Evolutionary conservation across 2,113 vertebrate genomes (phyloP), one percentile per base, ranked within the genome.

Genomic region (Campylorhamphus procurvoides): DNA sequence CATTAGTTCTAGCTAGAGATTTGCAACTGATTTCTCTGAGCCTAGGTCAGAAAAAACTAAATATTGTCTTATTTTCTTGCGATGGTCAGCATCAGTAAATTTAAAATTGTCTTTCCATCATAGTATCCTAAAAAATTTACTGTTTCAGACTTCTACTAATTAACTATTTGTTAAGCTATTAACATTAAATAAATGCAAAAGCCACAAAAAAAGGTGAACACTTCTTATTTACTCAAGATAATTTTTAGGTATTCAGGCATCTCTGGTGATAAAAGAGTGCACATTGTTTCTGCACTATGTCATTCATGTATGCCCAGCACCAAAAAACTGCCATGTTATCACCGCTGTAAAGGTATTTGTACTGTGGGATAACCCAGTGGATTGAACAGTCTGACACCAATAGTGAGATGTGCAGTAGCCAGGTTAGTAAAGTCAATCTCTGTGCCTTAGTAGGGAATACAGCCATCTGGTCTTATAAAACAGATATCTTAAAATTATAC

Each of bases 151-250:
- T 62, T 78, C 31, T 82, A 50, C 62, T 64, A 53, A 76, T 87
- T 79, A 79, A 78, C 56, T 87, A 23, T 69, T 82, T 72, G 50
- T 60, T 85, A 90, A 89, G 44, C 27, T 89, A 80, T 89, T 88
- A 82, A 76, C 40, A 80, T 4, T 15, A 35, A 89, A 66, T 80
- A 91, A 93, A 93, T 53, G 28, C 37, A 91, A 46, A 91, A 94
- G 49, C 24, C 35, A 72, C 14, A 23, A 76, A 63, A 60, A 81
- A 60, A 9, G 27, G 29, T 53, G 77, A 91, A 78, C 29, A 53
- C 7, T 53, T 91, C 72, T 72, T 94, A 79, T 93, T 95, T 82
- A 85, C 27, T 81, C 83, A 67, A 75, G 86, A 67, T 77, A 77
- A 52, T n/a, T 94, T 92, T 90, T 42, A 72, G 69, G 49, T 47